These are phyloP conservation scores for Pterocles orientalis DNA, from an alignment of 2,113 vertebrate species.

Conservation along the genomic window DNA sequence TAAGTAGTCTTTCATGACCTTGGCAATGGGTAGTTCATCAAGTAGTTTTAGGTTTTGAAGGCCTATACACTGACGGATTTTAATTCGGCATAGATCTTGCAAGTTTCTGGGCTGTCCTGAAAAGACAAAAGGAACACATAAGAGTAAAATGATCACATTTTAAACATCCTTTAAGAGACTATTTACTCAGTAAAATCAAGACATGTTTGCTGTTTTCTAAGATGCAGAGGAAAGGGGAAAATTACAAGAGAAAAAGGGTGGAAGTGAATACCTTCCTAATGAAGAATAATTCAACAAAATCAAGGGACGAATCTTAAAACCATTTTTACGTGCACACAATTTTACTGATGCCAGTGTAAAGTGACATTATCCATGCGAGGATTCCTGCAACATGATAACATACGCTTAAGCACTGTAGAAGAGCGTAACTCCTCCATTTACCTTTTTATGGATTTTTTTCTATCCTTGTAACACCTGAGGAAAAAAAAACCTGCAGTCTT, in stretches of 20 bases:
- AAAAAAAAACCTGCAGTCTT: neutral
- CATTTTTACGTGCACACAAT: neutral
- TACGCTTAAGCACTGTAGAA: neutral
- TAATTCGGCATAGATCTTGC: conserved; percentile 97
- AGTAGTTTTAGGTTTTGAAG: conserved; percentile 94
- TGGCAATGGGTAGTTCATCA: conserved; percentile 96
- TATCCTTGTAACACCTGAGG: neutral
- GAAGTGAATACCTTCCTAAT: neutral
- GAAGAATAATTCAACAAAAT: neutral
- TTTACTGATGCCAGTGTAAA: neutral
- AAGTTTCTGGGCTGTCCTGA: conserved; percentile 93
- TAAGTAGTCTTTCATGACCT: conserved; percentile 99
- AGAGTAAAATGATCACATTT: conserved; percentile 6
- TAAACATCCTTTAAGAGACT: neutral
- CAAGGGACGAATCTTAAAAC: neutral
- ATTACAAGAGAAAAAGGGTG: neutral
- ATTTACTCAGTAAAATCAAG: neutral
- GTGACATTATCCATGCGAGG: neutral
- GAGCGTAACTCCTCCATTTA: neutral
- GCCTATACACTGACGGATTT: conserved; percentile 96
- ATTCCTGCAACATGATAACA: neutral
- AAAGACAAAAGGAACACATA: conserved; percentile 62
- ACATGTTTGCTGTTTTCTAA: neutral
- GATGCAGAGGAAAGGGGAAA: neutral
- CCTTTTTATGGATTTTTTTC: neutral